Conservation (phyloP, 2,888 invertebrate species). For the Seira sanloemensis region DNA sequence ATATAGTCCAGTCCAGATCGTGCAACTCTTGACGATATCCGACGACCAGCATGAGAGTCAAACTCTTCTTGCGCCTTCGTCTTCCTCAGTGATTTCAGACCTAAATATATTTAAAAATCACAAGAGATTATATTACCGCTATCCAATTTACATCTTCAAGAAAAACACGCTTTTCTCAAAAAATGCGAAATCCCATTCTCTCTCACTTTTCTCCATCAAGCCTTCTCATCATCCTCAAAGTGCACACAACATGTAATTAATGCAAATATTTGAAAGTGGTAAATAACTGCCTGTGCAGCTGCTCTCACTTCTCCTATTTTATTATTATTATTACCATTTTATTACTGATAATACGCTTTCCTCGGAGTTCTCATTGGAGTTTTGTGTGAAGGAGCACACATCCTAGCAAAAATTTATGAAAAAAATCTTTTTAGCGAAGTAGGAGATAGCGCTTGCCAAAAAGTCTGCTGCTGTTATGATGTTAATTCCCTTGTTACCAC, state of each 20-base stretch:
- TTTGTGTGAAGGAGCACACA: constrained; percentile 3
- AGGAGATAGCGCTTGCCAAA: constrained; percentile 22
- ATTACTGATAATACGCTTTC: background rate
- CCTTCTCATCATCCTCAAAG: background rate
- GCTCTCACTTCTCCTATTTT: constrained; percentile 27
- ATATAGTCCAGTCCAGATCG: background rate
- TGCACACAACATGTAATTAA: constrained; percentile 35
- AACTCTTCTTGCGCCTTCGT: background rate
- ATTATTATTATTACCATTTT: constrained; percentile 26
- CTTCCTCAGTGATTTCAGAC: background rate
- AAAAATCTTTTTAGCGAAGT: background rate
- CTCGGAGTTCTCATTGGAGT: background rate
- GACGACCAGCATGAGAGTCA: background rate
- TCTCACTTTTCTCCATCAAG: background rate
- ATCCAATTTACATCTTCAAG: background rate
- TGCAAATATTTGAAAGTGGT: constrained; percentile 34
- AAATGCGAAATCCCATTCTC: background rate
- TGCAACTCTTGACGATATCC: background rate
- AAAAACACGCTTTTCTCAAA: background rate
- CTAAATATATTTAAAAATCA: constrained; percentile 10
- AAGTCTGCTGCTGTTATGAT: constrained; percentile 5
- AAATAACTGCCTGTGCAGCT: constrained; percentile 59
- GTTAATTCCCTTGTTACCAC: background rate
- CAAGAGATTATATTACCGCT: background rate
- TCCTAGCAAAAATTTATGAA: background rate